Evolutionary conservation across 1,140 invertebrate species (phyloP).

Genomic region (Saccostrea glomerata): DNA sequence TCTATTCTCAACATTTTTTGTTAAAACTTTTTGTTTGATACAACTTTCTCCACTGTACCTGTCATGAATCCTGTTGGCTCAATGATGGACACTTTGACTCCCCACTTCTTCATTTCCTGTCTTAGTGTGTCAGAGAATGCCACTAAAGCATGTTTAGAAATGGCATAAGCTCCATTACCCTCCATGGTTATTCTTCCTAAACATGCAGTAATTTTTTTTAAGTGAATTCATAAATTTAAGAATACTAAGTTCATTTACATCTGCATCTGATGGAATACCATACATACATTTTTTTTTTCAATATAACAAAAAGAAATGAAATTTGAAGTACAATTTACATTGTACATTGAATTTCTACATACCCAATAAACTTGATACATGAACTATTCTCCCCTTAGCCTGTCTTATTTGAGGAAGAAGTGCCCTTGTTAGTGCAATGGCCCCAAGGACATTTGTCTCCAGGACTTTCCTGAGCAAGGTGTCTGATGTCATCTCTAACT

Average conservation of each 20-base stretch:
- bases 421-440: constrained; percentile 87
- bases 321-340: no score
- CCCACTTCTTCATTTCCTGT: constrained; percentile 89
- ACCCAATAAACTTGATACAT: constrained; percentile 84
- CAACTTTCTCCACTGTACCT: constrained; percentile 69
- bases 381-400: constrained; percentile 80
- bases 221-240: no score
- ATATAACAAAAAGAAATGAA: no score
- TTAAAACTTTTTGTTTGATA: neutral
- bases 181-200: constrained; percentile 79
- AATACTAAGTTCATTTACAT: no score
- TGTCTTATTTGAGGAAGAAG: constrained; percentile 83
- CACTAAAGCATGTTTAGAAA: constrained; percentile 87
- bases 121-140: constrained; percentile 89
- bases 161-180: constrained; percentile 85
- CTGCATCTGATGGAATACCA: no score
- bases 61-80: constrained; percentile 85
- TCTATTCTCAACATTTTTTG: no score
- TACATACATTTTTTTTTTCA: no score
- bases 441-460: constrained; percentile 87
- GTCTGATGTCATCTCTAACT: constrained; percentile 81
- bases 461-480: constrained; percentile 71
- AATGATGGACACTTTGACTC: constrained; percentile 87
- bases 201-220: neutral
- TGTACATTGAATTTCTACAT: constrained; percentile 75